Percentiles rank a stretch among this genome's conserved stretches.
Evolutionary conservation across 2,888 invertebrate species (phyloP).

Genomic region (Nomada fabriciana): DNA sequence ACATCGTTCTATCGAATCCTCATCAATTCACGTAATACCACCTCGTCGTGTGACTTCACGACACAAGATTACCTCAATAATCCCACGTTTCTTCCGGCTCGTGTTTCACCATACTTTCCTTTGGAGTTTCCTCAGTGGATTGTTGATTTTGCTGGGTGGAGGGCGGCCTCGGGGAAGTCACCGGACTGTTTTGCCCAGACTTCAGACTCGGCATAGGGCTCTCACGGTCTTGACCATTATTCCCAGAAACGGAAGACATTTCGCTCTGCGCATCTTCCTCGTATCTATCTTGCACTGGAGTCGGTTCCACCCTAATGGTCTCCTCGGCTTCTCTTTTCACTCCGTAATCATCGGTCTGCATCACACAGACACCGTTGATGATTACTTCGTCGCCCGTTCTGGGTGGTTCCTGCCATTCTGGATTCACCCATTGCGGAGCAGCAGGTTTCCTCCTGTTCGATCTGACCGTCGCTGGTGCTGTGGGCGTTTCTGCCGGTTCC

Average conservation of each 20-base stretch:
- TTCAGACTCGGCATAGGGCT: constrained; percentile 82
- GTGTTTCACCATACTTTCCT: constrained; percentile 80
- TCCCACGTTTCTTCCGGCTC: constrained; percentile 83
- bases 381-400: constrained; percentile 90
- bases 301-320: constrained; percentile 91
- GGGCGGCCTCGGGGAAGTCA: constrained; percentile 79
- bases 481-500: constrained; percentile 79
- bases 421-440: constrained; percentile 99
- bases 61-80: constrained; percentile 70
- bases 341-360: constrained; percentile 92
- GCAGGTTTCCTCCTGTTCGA: constrained; percentile 95
- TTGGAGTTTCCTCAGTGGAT: constrained; percentile 77
- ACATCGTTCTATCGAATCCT: neutral
- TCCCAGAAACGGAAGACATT: constrained; percentile 83
- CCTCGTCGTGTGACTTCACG: neutral
- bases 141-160: constrained; percentile 75
- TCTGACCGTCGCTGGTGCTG: constrained; percentile 84
- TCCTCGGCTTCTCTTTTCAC: constrained; percentile 86
- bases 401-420: constrained; percentile 92
- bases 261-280: constrained; percentile 86
- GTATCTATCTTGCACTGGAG: constrained; percentile 88
- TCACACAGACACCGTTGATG: constrained; percentile 97
- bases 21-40: neutral
- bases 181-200: constrained; percentile 79
- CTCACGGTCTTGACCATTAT: constrained; percentile 80